Base-by-base conservation (phyloP, 2,888 invertebrate species). In the Cylloceria caligata region DNA sequence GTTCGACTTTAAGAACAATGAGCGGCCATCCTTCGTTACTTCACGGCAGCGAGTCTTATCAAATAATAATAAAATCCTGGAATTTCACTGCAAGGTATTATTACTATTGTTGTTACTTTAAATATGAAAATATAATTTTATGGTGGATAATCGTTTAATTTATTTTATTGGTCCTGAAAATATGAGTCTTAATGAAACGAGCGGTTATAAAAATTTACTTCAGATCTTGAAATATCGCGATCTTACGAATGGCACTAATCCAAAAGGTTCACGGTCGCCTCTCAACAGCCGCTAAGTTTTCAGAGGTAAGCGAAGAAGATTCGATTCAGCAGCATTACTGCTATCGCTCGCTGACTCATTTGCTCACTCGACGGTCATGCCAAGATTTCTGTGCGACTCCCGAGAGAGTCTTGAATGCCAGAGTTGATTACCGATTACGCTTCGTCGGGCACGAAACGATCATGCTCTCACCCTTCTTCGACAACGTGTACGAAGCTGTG, bases 391-490 rank as follows among this genome's bases (percentile, higher is more conserved):
- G 30, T 42, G 36, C 34, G 55, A 67, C 57, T 75, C 62, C 64
- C 73, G 52, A 21, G 69, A 39, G 77, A 65, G 64, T 80, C 67
- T 74, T 72, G 79, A 82, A 73, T 83, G 60, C 74, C 39, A 71
- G 71, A 82, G 76, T 83, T 68, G 76, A 83, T 83, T 72, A 73
- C 71, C 71, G 80, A 76, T 83, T 80, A 74, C 62, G 80, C 80
- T 83, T 76, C 76, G 80, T 60, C 49, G 83, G 80, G 68, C 76
- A 76, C 72, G 68, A 68, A 68, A 68, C 62, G 73, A 68, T 68
- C 79, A 65, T 68, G 36, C 57, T 73, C 67, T 67, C 39, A 34
- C 64, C 60, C 52, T 49, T 49, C 34, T n/a, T n/a, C 67, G 47
- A 76, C 13, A 60, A 47, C 47, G 45, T 30, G 30, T n/a, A 30